phyloP scores from a whole-genome alignment of 2,797 vertebrate species.

The Picus viridis region DNA sequence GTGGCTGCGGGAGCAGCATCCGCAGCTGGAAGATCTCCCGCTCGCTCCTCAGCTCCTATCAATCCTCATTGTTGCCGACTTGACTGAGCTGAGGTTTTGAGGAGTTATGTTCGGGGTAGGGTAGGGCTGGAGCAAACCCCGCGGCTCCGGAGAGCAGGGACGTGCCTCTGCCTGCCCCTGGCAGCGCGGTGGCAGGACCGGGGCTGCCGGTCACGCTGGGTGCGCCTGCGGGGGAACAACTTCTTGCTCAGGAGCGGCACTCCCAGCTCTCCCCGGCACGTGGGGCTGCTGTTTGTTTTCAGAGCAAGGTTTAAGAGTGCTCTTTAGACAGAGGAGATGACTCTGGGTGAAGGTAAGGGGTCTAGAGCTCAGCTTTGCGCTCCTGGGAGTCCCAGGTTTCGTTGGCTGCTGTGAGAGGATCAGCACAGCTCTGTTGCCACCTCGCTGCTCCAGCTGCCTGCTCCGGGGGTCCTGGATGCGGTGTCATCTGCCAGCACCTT shows the following conservation, averaged over 20 bases:
- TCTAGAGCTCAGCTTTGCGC: rapidly evolving
- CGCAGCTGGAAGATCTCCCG: background rate
- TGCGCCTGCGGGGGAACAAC: background rate
- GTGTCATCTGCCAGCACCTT: background rate
- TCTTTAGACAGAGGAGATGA: background rate
- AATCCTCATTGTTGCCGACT: background rate
- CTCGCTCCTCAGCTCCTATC: background rate
- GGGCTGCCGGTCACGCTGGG: background rate
- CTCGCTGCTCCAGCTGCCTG: background rate
- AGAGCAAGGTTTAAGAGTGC: background rate
- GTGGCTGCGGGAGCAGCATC: background rate
- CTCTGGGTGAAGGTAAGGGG: background rate
- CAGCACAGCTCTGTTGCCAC: background rate
- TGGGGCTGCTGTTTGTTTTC: background rate
- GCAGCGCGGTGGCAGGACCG: background rate
- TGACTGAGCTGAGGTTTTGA: background rate
- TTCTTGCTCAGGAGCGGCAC: background rate
- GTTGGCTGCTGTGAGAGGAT: rapidly evolving
- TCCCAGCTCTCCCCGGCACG: background rate
- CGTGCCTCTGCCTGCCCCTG: background rate
- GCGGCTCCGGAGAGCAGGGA: rapidly evolving
- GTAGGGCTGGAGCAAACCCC: background rate
- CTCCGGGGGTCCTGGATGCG: background rate
- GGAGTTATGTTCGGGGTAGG: background rate
- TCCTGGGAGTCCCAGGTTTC: background rate